A percentile compares a stretch with the other conserved stretches of the same genome.
Evolutionary conservation across 1,140 invertebrate genomes (phyloP).

Genomic region (Aricia agestis): DNA sequence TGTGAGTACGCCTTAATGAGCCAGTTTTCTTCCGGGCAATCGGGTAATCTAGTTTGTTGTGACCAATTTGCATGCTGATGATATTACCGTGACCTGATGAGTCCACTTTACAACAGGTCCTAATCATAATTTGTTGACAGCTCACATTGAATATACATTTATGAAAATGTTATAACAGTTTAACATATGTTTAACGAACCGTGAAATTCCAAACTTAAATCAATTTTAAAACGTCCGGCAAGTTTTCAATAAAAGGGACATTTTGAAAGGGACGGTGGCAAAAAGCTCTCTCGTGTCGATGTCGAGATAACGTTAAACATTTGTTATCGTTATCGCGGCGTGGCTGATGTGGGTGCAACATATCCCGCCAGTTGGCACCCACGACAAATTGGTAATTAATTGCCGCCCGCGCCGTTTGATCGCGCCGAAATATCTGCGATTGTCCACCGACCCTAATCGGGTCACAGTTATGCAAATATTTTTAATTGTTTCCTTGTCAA

Average conservation of each 20-base stretch:
- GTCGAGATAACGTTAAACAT: slow-evolving; percentile 74
- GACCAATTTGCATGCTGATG: neutral
- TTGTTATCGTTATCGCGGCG: slow-evolving; percentile 74
- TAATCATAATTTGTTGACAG: neutral
- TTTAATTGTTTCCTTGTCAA: slow-evolving; percentile 25
- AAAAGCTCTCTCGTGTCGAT: slow-evolving; percentile 74
- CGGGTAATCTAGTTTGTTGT: slow-evolving; percentile 7
- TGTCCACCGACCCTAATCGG: slow-evolving; percentile 44
- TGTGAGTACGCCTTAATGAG: neutral
- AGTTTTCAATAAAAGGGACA: slow-evolving; percentile 4
- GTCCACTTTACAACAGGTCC: neutral
- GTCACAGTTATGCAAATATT: slow-evolving; percentile 29
- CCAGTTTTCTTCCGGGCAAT: neutral
- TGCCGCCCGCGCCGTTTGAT: slow-evolving; percentile 67
- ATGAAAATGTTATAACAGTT: too few species aligned
- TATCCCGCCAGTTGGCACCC: slow-evolving; percentile 69
- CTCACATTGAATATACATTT: neutral
- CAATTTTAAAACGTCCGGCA: neutral
- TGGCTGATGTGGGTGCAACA: slow-evolving; percentile 70
- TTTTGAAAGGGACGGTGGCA: slow-evolving; percentile 56
- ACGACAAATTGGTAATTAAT: slow-evolving; percentile 76
- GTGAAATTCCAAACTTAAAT: neutral
- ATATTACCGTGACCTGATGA: neutral
- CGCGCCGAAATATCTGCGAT: slow-evolving; percentile 63
- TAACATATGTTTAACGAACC: too few species aligned